These are phyloP conservation scores for Eubucco bourcierii DNA, from an alignment of 2,113 vertebrate genomes.

Conservation along the genomic window DNA sequence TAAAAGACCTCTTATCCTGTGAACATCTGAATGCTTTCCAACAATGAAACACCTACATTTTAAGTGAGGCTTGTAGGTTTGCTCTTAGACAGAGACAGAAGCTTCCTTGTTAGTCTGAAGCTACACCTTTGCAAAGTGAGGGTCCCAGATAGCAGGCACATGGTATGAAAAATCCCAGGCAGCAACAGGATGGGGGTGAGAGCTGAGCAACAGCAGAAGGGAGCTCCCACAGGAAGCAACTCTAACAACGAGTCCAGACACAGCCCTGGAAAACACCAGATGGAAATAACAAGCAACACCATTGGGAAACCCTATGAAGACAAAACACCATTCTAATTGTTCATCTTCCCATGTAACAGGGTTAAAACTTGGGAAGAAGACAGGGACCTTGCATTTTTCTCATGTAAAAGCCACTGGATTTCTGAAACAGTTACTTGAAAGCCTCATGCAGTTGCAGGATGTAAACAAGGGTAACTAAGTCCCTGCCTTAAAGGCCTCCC, in stretches of 20 bases:
- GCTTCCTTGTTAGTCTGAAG: conserved; percentile 27
- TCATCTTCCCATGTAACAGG: neutral
- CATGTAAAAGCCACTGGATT: neutral
- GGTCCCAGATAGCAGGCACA: neutral
- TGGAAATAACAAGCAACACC: neutral
- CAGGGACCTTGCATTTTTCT: neutral
- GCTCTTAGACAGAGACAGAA: conserved; percentile 10
- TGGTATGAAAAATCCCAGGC: neutral
- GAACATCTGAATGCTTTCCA: conserved; percentile 41
- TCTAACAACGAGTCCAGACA: neutral
- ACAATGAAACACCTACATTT: conserved; percentile 24
- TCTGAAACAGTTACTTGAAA: neutral
- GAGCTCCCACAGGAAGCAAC: neutral
- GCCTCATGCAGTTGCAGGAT: neutral
- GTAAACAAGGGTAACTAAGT: neutral
- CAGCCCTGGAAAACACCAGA: neutral
- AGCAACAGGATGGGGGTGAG: neutral
- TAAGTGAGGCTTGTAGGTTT: conserved; percentile 31
- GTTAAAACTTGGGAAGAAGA: neutral
- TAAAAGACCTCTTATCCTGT: conserved; percentile 36
- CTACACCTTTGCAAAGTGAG: conserved; percentile 6
- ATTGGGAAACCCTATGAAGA: neutral
- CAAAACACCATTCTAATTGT: neutral
- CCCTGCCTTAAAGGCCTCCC: neutral
- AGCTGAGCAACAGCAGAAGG: neutral